Evolutionary conservation across 2,113 vertebrate species (phyloP), one percentile per base, ranked within the genome.

Genomic region (Poecilia latipinna): DNA sequence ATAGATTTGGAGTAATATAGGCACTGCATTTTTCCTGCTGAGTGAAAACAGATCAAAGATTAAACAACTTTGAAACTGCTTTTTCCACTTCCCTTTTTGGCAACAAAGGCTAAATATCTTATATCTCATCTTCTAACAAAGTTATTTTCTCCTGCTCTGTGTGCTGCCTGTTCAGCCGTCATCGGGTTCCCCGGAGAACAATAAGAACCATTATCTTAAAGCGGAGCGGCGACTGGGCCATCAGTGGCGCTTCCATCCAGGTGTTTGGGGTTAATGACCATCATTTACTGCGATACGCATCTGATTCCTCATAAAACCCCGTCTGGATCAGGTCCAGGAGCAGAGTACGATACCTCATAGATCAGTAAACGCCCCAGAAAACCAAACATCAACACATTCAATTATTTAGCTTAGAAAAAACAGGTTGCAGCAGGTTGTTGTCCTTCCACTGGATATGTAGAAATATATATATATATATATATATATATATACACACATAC

Each of bases 191-290:
- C 77, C 29, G 37, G 28, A 70, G 68, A 88, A 96, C 93, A 95
- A 92, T 92, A 83, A 33, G 70, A 39, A 31, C 70, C 82, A 71
- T 76, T 96, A 91, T 92, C 83, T 91, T 89, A 82, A 88, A 83
- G 72, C 78, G 10, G 48, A 71, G 19, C 54, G 82, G 61, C 5
- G 19, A 48, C 44, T 17, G 44, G 13, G 71, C 67, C 67, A 73
- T 39, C 29, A n/a, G 75, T 32, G 75, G 64, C n/a, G 74, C 82
- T 71, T 77, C 2, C 75, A 68, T 32, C 65, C 87, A 90, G 74
- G 88, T 84, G 91, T 84, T 79, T 79, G 86, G 79, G 86, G 89
- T 82, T 90, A 92, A 91, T 90, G 85, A 88, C 80, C 75, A 69
- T 88, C 77, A 92, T 84, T 57, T 91, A 87, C 68, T 54, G 78